Evolutionary conservation across 92 coral and sea anemone species (phyloP).

Genomic region (Galaxea fascicularis): DNA sequence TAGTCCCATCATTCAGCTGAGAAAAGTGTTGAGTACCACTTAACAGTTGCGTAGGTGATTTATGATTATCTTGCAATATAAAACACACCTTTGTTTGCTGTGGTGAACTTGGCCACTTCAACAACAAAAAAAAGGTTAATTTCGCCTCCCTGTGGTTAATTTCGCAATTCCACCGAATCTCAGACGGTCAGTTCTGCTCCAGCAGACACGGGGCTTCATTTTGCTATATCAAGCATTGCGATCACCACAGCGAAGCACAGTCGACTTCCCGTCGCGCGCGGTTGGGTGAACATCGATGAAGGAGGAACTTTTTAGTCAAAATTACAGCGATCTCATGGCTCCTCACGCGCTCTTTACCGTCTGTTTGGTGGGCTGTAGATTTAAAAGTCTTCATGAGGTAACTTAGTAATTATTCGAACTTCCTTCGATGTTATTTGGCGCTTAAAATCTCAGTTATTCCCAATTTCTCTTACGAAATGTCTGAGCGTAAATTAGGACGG

Average conservation of each 20-base stretch:
- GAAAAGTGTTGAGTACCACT: not conserved
- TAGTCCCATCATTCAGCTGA: not conserved
- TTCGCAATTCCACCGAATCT: not conserved
- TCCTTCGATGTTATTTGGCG: too few relatives aligned
- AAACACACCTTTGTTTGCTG: not conserved
- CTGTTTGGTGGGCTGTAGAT: conserved; percentile 80
- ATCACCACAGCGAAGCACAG: not conserved
- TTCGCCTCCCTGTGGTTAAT: not conserved
- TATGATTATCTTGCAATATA: not conserved
- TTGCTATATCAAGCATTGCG: not conserved
- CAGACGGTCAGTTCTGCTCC: conserved; percentile 1
- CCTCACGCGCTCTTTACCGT: conserved; percentile 60
- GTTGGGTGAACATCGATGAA: not conserved
- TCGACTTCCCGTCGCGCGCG: conserved; percentile 14
- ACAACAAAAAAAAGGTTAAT: not conserved
- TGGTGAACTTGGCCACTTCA: not conserved
- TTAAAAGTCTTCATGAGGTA: conserved; percentile 35
- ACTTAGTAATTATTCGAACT: not conserved
- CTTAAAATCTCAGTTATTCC: not conserved
- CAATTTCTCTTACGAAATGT: not conserved
- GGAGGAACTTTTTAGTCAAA: not conserved
- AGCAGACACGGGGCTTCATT: not conserved
- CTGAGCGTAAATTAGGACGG: not conserved
- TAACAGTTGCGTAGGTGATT: not conserved
- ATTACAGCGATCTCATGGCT: conserved; percentile 29